phyloP scores from a whole-genome alignment of 2,113 vertebrate species.

The Lagopus leucura region DNA sequence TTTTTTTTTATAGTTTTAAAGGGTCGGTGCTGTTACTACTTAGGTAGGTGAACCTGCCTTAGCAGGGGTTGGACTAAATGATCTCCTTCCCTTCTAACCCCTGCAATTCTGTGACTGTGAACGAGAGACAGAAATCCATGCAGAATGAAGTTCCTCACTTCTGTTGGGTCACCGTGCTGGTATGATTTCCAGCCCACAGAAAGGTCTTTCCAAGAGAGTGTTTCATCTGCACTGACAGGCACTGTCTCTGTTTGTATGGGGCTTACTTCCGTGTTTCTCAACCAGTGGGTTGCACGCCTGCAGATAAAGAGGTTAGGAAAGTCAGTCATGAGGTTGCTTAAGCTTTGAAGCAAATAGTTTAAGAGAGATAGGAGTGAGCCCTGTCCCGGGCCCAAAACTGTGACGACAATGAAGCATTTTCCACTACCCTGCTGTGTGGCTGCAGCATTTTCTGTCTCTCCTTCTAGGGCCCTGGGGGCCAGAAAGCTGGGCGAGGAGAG shows the following conservation, averaged over 20 bases:
- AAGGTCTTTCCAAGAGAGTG: neutral
- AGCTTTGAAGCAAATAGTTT: slow-evolving; percentile 19
- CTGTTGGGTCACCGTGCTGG: neutral
- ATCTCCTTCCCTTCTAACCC: neutral
- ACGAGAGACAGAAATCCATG: neutral
- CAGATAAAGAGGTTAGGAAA: neutral
- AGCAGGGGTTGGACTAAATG: neutral
- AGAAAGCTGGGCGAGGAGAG: neutral
- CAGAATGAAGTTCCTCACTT: neutral
- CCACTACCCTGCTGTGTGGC: neutral
- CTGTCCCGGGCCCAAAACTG: neutral
- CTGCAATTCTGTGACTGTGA: neutral
- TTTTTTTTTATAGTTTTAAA: neutral
- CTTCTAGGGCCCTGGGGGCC: neutral
- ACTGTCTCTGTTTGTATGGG: neutral
- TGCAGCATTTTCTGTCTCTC: neutral
- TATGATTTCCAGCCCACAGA: neutral
- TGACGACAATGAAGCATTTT: neutral
- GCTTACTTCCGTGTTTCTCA: neutral
- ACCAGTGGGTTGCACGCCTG: neutral
- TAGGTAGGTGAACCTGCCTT: neutral
- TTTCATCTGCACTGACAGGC: neutral
- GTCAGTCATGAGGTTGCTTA: neutral
- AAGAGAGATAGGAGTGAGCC: neutral
- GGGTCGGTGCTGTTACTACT: neutral